These are phyloP conservation scores for Chaetodon trifasciatus DNA, from an alignment of 2,797 vertebrate genomes.

Conservation along the genomic window DNA sequence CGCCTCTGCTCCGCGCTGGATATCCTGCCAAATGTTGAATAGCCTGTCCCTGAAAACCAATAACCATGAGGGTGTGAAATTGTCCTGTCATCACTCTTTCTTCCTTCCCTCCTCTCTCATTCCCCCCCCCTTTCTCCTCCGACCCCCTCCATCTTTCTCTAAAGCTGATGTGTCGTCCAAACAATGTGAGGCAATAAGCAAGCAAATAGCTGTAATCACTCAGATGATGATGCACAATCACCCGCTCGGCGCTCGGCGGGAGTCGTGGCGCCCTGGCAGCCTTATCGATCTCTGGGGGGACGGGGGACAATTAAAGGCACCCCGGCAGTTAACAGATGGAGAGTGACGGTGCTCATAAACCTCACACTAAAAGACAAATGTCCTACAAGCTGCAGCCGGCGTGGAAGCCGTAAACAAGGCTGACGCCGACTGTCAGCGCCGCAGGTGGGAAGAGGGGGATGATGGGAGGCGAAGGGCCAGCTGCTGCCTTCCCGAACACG, in stretches of 20 bases:
- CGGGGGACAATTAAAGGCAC: conserved; percentile 41
- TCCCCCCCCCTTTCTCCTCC: conserved; percentile 28
- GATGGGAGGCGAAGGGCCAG: conserved; percentile 46
- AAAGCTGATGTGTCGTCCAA: conserved; percentile 49
- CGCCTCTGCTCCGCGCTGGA: conserved; percentile 9
- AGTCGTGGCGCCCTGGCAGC: conserved; percentile 49
- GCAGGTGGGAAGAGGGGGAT: conserved; percentile 19
- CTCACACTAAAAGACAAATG: conserved; percentile 69
- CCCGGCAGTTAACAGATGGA: conserved; percentile 67
- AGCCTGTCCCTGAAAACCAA: conserved; percentile 63
- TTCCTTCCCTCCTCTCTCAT: conserved; percentile 40
- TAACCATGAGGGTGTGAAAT: conserved; percentile 71
- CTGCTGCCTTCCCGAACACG: conserved; percentile 39
- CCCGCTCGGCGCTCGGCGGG: conserved; percentile 35
- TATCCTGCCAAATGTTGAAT: conserved; percentile 56
- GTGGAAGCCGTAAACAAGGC: conserved; percentile 52
- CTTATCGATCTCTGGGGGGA: conserved; percentile 55
- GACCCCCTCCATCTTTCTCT: neutral
- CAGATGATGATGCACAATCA: conserved; percentile 67
- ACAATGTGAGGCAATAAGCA: conserved; percentile 58
- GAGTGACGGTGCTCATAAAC: conserved; percentile 68
- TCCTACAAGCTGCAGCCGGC: conserved; percentile 63
- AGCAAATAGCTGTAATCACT: conserved; percentile 68
- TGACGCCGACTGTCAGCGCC: conserved; percentile 43
- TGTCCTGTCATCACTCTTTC: conserved; percentile 63